Percentiles rank a stretch among this genome's conserved stretches.
Evolutionary conservation across 2,113 vertebrate genomes (phyloP).

Genomic region (Benitochromis conjunctus): DNA sequence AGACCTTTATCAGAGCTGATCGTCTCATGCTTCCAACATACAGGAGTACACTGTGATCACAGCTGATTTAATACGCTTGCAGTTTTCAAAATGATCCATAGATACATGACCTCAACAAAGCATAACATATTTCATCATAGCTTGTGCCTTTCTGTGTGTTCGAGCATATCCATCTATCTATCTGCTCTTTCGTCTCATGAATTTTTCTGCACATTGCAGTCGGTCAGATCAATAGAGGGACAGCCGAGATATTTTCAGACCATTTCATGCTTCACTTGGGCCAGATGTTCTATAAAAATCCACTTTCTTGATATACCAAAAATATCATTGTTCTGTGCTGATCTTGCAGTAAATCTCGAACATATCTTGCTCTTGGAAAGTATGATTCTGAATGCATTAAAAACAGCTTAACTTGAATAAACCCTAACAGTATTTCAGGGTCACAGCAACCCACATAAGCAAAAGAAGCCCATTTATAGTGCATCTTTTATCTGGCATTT

Average conservation of each 20-base stretch:
- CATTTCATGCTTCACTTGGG: constrained; percentile 59
- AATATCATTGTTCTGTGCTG: constrained; percentile 34
- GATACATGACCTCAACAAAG: not conserved
- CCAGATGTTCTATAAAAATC: constrained; percentile 63
- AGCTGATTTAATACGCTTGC: not conserved
- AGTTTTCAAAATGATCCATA: not conserved
- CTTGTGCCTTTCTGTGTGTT: not conserved
- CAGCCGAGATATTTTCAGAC: constrained; percentile 55
- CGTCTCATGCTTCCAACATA: not conserved
- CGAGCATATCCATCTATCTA: not conserved
- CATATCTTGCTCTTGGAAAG: constrained; percentile 7
- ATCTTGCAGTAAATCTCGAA: constrained; percentile 34
- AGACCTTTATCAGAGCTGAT: constrained; percentile 39
- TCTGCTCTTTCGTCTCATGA: not conserved
- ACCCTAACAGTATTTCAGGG: constrained; percentile 45
- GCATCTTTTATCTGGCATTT: constrained; percentile 54
- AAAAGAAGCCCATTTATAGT: constrained; percentile 53
- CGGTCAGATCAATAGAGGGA: constrained; percentile 52
- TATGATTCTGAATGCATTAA: constrained; percentile 23
- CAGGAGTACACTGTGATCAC: not conserved
- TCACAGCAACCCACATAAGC: constrained; percentile 56
- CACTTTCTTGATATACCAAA: constrained; percentile 10
- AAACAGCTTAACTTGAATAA: constrained; percentile 45
- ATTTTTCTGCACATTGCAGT: not conserved
- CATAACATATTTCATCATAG: constrained; percentile 2